Evolutionary conservation across 2,888 invertebrate genomes (phyloP).

Genomic region (Eucriotettix oculatus): DNA sequence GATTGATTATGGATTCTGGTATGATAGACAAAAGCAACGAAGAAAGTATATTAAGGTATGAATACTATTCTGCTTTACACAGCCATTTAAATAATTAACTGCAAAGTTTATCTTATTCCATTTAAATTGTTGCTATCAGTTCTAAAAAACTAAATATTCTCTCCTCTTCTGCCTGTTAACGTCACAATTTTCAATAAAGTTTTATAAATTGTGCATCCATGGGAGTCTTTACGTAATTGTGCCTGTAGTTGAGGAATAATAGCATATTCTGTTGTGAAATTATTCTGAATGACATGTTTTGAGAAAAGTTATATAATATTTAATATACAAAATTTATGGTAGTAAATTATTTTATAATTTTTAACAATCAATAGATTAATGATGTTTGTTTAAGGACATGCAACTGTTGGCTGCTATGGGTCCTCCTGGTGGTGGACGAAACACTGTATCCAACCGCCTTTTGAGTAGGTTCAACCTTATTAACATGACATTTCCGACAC

Average conservation of each 20-base stretch:
- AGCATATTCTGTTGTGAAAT: too few species aligned
- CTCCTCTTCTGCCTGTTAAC: too few species aligned
- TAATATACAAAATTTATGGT: too few species aligned
- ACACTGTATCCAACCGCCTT: slow-evolving; percentile 58
- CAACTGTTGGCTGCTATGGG: slow-evolving; percentile 68
- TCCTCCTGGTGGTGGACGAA: slow-evolving; percentile 74
- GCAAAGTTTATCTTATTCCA: neutral
- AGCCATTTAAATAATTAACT: neutral
- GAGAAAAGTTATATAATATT: too few species aligned
- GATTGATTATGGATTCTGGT: slow-evolving; percentile 85
- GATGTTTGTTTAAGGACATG: slow-evolving; percentile 39
- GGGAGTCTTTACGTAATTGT: too few species aligned
- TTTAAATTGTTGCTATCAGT: neutral
- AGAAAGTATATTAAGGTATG: slow-evolving; percentile 44
- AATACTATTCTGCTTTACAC: neutral
- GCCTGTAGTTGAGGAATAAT: too few species aligned
- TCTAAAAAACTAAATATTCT: neutral
- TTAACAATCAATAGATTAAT: too few species aligned
- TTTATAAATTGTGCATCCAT: too few species aligned
- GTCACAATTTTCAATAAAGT: too few species aligned
- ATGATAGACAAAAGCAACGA: slow-evolving; percentile 61
- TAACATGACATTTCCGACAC: slow-evolving; percentile 68
- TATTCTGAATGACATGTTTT: too few species aligned
- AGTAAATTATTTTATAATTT: too few species aligned
- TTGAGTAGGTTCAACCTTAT: slow-evolving; percentile 60